Percentiles rank a stretch among this genome's conserved stretches.
These are phyloP conservation scores for Leucozona laternaria DNA, from an alignment of 2,888 invertebrate species.

Conservation along the genomic window DNA sequence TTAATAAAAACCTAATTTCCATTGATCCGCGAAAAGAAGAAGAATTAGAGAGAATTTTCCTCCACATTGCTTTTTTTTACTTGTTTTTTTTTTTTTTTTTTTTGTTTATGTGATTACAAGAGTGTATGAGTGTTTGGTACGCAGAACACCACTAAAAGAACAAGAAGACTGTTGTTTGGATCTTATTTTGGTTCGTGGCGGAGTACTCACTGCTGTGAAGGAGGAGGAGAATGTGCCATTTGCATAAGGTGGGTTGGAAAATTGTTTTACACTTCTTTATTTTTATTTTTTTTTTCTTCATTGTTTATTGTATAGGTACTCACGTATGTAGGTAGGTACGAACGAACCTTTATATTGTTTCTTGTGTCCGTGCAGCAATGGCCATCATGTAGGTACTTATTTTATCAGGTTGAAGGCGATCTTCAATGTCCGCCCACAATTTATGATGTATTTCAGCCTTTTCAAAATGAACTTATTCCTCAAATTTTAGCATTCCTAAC, in stretches of 20 bases:
- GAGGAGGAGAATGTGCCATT: conserved; percentile 67
- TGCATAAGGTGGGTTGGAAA: conserved; percentile 72
- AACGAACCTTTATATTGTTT: conserved; percentile 19
- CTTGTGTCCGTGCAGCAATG: conserved; percentile 5
- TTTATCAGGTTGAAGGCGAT: conserved; percentile 14
- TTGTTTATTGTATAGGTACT: conserved; percentile 14
- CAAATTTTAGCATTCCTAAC: not conserved
- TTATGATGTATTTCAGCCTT: not conserved
- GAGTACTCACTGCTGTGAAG: conserved; percentile 52
- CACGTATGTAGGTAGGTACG: not conserved
- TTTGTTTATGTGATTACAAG: conserved; percentile 68
- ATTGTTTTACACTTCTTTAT: conserved; percentile 44
- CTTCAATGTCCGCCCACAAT: conserved; percentile 29
- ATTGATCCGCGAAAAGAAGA: conserved; percentile 53
- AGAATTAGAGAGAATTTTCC: conserved; percentile 51
- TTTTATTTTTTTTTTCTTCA: conserved; percentile 28
- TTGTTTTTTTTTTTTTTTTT: conserved; percentile 30
- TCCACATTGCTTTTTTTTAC: conserved; percentile 35
- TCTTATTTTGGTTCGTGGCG: conserved; percentile 43
- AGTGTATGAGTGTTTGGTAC: conserved; percentile 47
- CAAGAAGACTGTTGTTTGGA: conserved; percentile 55
- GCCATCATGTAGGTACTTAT: conserved; percentile 1
- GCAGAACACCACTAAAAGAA: conserved; percentile 30
- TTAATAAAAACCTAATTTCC: conserved; percentile 40
- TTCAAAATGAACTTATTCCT: not conserved